Evolutionary conservation across 2,888 invertebrate species (phyloP), one percentile per base, ranked within the genome.

Genomic region (Agrotis exclamationis): DNA sequence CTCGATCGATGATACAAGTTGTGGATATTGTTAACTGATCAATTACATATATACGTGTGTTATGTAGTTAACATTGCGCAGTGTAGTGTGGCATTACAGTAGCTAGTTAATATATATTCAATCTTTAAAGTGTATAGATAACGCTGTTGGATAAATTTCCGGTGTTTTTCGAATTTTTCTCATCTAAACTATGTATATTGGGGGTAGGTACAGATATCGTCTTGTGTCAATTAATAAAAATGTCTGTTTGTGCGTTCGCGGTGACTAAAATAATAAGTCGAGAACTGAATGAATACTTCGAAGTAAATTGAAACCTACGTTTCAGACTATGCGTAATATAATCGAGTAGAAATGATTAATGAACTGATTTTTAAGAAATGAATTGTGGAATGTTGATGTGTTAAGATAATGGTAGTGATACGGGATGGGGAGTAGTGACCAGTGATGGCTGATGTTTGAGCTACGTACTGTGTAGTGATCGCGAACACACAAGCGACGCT

Each of bases 31-130:
- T 93, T 92, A 89, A 82, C 90, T 88, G 90, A 85, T 90, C 89
- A 90, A 91, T 88, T 89, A 87, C 87, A 85, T 87, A 86, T 87
- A 87, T 90, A 91, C 92, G 93, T 90, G 93, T 93, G 94, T 94
- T 94, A 94, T 93, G 93, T 95, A 94, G 95, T 92, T 94, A 91
- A 91, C 92, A 90, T 91, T 90, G 84, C 88, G 91, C 93, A 86
- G 83, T 80, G 85, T 94, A 93, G 94, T 89, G 91, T 79, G 77
- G 80, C 92, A 93, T 94, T 93, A 87, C 86, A 87, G 92, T 95
- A 95, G 93, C 84, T 95, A 95, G 94, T 91, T 92, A 88, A 89
- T 93, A 90, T 92, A 89, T 93, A 95, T 95, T 94, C 95, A 93
- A 94, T 94, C 93, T 94, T 93, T 93, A 91, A 92, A 89, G 87